phyloP scores from a whole-genome alignment of 2,888 invertebrate genomes.

The Schrankia costaestrigalis region DNA sequence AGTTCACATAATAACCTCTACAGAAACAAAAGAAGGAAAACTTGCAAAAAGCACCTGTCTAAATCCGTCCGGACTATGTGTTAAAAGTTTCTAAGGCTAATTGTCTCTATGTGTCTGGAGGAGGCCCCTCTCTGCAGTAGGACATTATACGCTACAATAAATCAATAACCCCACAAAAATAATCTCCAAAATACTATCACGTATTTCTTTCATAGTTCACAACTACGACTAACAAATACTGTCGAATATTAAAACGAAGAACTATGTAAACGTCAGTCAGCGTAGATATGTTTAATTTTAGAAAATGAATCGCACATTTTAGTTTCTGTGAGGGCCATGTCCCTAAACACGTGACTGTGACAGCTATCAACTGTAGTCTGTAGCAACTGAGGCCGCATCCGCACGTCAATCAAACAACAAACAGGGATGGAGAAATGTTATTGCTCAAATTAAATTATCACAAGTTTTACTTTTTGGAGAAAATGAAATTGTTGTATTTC shows the following conservation, averaged over 20 bases:
- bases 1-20: too few species aligned
- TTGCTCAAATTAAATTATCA: slow-evolving; percentile 1
- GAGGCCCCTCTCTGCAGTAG: too few species aligned
- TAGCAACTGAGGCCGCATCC: slow-evolving; percentile 43
- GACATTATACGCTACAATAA: too few species aligned
- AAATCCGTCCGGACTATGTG: too few species aligned
- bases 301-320: slow-evolving; percentile 41
- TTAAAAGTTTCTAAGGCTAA: too few species aligned
- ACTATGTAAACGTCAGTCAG: slow-evolving; percentile 24
- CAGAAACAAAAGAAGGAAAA: too few species aligned
- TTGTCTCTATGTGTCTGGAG: too few species aligned
- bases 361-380: slow-evolving; percentile 47
- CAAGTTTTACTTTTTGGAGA: not conserved
- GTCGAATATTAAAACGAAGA: slow-evolving; percentile 28
- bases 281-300: slow-evolving; percentile 27
- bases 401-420: slow-evolving; percentile 42
- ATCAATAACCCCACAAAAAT: too few species aligned
- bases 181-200: too few species aligned
- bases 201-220: too few species aligned
- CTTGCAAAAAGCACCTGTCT: too few species aligned
- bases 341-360: slow-evolving; percentile 48
- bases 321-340: slow-evolving; percentile 26
- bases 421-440: slow-evolving; percentile 11
- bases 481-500: not conserved
- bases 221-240: too few species aligned